These are phyloP conservation scores for Stichopus horrens DNA, from an alignment of 53 echinoderm and acorn worm genomes.

Conservation along the genomic window DNA sequence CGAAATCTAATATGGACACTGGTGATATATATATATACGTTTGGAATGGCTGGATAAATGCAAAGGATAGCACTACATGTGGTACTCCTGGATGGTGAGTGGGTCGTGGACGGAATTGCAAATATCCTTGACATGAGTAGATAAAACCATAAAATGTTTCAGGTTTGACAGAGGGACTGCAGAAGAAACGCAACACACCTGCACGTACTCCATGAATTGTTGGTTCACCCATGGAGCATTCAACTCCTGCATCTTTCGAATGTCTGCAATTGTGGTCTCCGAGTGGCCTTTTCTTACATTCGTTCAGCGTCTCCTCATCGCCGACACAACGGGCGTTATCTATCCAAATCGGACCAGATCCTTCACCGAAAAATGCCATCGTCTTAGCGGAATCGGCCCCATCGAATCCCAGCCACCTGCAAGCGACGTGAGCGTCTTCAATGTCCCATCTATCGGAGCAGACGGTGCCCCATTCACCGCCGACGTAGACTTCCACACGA, in stretches of 20 bases:
- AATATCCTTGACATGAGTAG: too few species aligned
- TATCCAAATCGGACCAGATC: background rate
- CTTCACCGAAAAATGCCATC: background rate
- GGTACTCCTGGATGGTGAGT: too few species aligned
- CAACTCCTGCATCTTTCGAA: slow-evolving; percentile 51
- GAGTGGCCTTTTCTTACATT: background rate
- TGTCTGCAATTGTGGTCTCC: slow-evolving; percentile 6
- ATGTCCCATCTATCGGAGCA: background rate
- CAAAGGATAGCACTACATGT: too few species aligned
- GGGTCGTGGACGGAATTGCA: too few species aligned
- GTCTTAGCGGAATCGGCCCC: background rate
- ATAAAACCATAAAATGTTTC: too few species aligned
- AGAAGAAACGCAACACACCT: background rate
- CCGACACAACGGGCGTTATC: background rate
- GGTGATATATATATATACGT: too few species aligned
- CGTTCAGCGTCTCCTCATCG: background rate
- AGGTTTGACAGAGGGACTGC: too few species aligned
- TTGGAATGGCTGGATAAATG: too few species aligned
- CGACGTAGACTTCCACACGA: background rate
- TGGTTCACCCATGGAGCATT: background rate
- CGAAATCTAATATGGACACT: too few species aligned
- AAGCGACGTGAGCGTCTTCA: background rate
- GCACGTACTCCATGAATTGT: slow-evolving; percentile 5
- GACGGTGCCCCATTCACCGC: background rate
- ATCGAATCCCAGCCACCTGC: background rate